These are phyloP conservation scores for Etheostoma perlongum DNA, from an alignment of 2,797 vertebrate genomes.

Conservation along the genomic window DNA sequence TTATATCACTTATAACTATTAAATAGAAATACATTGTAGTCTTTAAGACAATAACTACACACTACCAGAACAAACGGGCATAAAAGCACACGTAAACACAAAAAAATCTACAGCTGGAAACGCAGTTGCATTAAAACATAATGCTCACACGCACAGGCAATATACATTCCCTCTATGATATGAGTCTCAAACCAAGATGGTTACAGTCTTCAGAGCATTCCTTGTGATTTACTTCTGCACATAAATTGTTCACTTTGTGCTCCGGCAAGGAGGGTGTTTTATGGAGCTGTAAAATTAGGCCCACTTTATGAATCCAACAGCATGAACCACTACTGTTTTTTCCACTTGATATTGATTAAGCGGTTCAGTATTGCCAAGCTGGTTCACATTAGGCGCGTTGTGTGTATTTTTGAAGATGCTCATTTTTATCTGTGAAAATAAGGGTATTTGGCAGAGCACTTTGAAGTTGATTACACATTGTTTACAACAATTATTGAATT, in stretches of 20 bases:
- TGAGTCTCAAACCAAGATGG: slow-evolving; percentile 42
- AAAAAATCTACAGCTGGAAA: slow-evolving; percentile 4
- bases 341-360: slow-evolving; percentile 79
- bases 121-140: slow-evolving; percentile 18
- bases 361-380: slow-evolving; percentile 65
- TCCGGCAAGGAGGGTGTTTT: slow-evolving; percentile 75
- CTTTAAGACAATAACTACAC: background rate
- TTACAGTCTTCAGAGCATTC: slow-evolving; percentile 49
- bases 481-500: slow-evolving; percentile 83
- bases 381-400: slow-evolving; percentile 66
- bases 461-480: slow-evolving; percentile 81
- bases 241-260: slow-evolving; percentile 70
- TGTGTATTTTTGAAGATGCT: slow-evolving; percentile 72
- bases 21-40: background rate
- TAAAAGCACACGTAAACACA: slow-evolving; percentile 4
- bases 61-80: background rate
- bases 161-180: slow-evolving; percentile 32
- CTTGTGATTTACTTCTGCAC: slow-evolving; percentile 70
- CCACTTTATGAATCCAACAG: slow-evolving; percentile 81
- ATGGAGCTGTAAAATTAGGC: slow-evolving; percentile 83
- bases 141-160: slow-evolving; percentile 25
- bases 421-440: slow-evolving; percentile 77
- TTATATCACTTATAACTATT: background rate
- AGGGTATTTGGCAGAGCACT: slow-evolving; percentile 70
- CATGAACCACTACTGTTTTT: slow-evolving; percentile 77